phyloP scores from a whole-genome alignment of 2,797 vertebrate species.

The Malacoctenus gilli region DNA sequence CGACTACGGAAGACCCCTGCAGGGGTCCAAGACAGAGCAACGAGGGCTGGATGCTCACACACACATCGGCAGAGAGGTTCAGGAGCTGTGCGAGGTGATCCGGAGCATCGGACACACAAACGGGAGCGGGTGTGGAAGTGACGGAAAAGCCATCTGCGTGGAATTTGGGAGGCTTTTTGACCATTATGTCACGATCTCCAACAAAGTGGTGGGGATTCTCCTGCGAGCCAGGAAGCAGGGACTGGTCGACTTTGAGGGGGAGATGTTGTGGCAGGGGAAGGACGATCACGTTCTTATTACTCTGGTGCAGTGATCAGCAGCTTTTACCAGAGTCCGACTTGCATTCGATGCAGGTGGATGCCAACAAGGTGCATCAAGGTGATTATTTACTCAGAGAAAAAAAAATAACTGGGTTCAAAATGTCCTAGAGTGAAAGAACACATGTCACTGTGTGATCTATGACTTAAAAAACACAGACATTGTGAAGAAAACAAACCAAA shows the following conservation, averaged over 20 bases:
- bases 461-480: too few relatives aligned
- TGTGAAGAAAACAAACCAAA: too few relatives aligned
- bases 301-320: slow-evolving; percentile 74
- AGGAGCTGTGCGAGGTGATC: slow-evolving; percentile 86
- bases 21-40: slow-evolving; percentile 87
- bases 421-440: too few relatives aligned
- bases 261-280: slow-evolving; percentile 95
- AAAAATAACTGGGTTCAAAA: too few relatives aligned
- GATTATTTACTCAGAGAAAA: too few relatives aligned
- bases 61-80: slow-evolving; percentile 84
- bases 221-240: slow-evolving; percentile 88
- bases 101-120: slow-evolving; percentile 79
- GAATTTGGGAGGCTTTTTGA: slow-evolving; percentile 88
- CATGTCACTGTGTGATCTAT: too few relatives aligned
- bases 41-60: slow-evolving; percentile 87
- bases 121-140: slow-evolving; percentile 10
- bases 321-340: too few relatives aligned
- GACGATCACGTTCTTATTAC: slow-evolving; percentile 86
- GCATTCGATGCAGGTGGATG: too few relatives aligned
- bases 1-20: slow-evolving; percentile 84
- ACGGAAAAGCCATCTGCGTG: slow-evolving; percentile 65
- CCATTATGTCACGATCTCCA: slow-evolving; percentile 89
- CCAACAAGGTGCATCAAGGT: too few relatives aligned
- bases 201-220: slow-evolving; percentile 90
- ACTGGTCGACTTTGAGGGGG: slow-evolving; percentile 88